Evolutionary conservation across 1,140 invertebrate genomes (phyloP).

Genomic region (Pogonomyrmex barbatus): DNA sequence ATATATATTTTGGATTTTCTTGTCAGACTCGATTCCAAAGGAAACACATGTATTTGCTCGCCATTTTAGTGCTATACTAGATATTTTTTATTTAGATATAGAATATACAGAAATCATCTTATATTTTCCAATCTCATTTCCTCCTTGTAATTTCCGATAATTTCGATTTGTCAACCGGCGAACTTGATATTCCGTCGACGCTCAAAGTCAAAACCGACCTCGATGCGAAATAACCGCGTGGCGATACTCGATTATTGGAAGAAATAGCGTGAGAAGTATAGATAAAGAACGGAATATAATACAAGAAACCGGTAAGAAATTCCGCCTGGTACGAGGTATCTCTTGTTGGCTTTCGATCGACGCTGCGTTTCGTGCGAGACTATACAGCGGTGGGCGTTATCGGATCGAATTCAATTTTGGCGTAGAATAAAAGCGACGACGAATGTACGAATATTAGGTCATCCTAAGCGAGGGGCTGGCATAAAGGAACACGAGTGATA

Average conservation of each 20-base stretch:
- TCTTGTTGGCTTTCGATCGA: constrained; percentile 60
- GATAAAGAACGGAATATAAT: constrained; percentile 54
- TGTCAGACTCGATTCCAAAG: background rate
- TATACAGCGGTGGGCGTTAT: constrained; percentile 48
- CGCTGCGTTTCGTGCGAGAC: constrained; percentile 32
- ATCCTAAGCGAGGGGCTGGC: constrained; percentile 36
- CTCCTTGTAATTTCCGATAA: constrained; percentile 20
- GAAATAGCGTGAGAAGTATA: constrained; percentile 59
- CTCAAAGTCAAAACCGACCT: constrained; percentile 35
- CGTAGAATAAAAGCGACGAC: constrained; percentile 48
- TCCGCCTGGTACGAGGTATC: constrained; percentile 57
- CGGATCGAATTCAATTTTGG: constrained; percentile 58
- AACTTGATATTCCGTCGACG: constrained; percentile 46
- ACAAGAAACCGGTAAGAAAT: constrained; percentile 37
- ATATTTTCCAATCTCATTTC: background rate
- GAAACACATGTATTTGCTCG: background rate
- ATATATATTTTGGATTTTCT: background rate
- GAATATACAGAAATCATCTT: constrained; percentile 11
- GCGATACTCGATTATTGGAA: constrained; percentile 68
- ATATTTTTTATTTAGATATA: background rate
- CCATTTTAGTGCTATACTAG: background rate
- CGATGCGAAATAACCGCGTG: constrained; percentile 52
- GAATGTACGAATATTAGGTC: constrained; percentile 53
- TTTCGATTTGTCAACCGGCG: constrained; percentile 65
- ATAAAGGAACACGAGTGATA: constrained; percentile 25